Base-by-base conservation (phyloP, 2,113 vertebrate species). In the Mola mola region DNA sequence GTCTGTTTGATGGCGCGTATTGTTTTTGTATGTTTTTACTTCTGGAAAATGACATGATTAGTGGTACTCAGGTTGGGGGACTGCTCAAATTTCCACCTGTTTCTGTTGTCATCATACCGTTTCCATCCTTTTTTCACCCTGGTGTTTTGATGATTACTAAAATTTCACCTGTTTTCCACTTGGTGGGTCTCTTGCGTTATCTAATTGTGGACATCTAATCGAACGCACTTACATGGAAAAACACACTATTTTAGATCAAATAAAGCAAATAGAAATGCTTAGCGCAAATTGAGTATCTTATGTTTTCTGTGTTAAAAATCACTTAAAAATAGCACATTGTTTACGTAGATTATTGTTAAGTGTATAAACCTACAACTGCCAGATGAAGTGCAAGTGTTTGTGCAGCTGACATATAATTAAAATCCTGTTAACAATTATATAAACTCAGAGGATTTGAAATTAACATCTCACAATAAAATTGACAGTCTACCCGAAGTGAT, bases 21-120 rank as follows among this genome's bases (percentile, higher is more conserved):
- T 20, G 72, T 68, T 36, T 16, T 66, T 55, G 33, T 36, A 2
- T 55, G 56, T 53, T 41, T 60, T 58, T 44, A 47, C 24, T 17
- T 49, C 49, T 63, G 59, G 21, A 29, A 33, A 43, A 40, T 8
- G 33, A 21, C 5, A 29, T 34, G 10, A 34, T 29, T 22, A 25
- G 40, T 56, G 48, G 8, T 31, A n/a, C 37, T 74, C 19, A 1
- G 58, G 66, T 62, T 65, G 67, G 37, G 66, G 66, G 75, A 75
- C 68, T 77, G 47, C 73, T 28, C 65, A 48, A 22, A 28, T 47
- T 28, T 7, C 58, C 42, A 50, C 16, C 36, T 33, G 29, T 37
- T 40, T 79, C 50, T 80, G 43, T 83, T 68, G 56, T 76, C 69
- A 78, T 70, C 70, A 79, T 75, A 63, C 47, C 31, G 15, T 82